Percentiles rank a stretch among this genome's conserved stretches.
Evolutionary conservation across 2,888 invertebrate species (phyloP).

Genomic region (Eremobia ochroleuca): DNA sequence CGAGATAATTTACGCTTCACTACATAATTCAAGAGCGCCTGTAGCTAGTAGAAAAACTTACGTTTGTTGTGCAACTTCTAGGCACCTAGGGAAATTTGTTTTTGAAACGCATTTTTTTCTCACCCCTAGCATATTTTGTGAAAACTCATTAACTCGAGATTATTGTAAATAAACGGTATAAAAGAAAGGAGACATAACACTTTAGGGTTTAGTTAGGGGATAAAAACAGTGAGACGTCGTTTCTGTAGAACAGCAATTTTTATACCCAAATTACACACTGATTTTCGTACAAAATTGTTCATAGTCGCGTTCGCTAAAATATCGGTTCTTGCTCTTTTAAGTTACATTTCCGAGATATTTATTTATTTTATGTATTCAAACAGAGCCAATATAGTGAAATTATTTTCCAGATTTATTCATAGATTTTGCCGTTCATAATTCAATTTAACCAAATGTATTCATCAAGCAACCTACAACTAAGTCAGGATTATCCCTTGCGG

Average conservation of each 20-base stretch:
- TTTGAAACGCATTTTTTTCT: conserved; percentile 30
- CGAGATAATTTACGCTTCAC: conserved; percentile 79
- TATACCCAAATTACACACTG: background rate
- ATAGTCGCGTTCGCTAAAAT: background rate
- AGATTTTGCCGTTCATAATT: conserved; percentile 41
- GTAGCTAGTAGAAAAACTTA: conserved; percentile 67
- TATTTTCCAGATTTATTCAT: conserved; percentile 51
- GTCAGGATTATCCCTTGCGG: conserved; percentile 62
- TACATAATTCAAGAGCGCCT: conserved; percentile 73
- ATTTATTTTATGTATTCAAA: conserved; percentile 25
- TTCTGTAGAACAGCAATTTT: background rate
- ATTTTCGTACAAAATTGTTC: background rate
- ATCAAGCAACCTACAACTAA: conserved; percentile 54
- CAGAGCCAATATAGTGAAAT: conserved; percentile 35
- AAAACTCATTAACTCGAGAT: conserved; percentile 40
- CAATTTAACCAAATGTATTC: conserved; percentile 55
- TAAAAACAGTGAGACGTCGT: conserved; percentile 15
- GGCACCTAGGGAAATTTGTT: conserved; percentile 69
- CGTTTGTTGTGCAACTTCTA: conserved; percentile 70
- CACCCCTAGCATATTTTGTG: conserved; percentile 18
- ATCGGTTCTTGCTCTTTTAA: background rate
- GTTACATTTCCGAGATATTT: conserved; percentile 3
- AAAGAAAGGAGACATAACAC: conserved; percentile 20
- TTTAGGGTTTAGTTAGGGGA: conserved; percentile 10
- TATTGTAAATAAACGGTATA: conserved; percentile 38